Conservation (phyloP, 2,888 invertebrate genomes). For the Onthophagus sagittarius region DNA sequence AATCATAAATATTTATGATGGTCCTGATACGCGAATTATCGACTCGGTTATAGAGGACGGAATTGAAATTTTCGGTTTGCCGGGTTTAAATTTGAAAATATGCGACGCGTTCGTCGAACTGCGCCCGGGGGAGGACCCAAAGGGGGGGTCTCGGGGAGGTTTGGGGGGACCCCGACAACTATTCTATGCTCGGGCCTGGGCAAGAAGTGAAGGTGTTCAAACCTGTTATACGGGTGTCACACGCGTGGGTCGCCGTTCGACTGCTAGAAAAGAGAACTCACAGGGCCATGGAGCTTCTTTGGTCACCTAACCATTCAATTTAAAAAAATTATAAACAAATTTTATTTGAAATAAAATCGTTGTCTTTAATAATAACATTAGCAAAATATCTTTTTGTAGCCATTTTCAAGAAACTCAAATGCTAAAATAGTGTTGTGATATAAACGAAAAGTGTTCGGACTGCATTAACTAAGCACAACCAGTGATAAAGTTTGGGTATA, state of each 20-base stretch:
- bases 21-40: constrained; percentile 15
- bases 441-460: too few species aligned
- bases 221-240: constrained; percentile 51
- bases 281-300: neutral
- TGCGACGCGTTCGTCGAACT: neutral
- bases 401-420: too few species aligned
- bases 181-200: constrained; percentile 22
- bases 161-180: neutral
- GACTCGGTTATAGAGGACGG: constrained; percentile 25
- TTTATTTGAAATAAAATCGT: too few species aligned
- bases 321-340: too few species aligned
- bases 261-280: constrained; percentile 39
- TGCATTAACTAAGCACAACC: too few species aligned
- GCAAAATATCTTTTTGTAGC: too few species aligned
- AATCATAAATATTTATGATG: neutral
- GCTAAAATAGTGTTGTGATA: too few species aligned
- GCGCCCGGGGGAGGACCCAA: neutral
- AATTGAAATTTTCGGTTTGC: neutral
- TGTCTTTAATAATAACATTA: too few species aligned
- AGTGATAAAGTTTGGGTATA: too few species aligned
- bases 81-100: neutral
- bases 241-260: constrained; percentile 43
- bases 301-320: neutral
- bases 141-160: neutral
- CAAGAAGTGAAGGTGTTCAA: constrained; percentile 52